Evolutionary conservation across 2,113 vertebrate species (phyloP).

Genomic region (Ancistrus triradiatus): DNA sequence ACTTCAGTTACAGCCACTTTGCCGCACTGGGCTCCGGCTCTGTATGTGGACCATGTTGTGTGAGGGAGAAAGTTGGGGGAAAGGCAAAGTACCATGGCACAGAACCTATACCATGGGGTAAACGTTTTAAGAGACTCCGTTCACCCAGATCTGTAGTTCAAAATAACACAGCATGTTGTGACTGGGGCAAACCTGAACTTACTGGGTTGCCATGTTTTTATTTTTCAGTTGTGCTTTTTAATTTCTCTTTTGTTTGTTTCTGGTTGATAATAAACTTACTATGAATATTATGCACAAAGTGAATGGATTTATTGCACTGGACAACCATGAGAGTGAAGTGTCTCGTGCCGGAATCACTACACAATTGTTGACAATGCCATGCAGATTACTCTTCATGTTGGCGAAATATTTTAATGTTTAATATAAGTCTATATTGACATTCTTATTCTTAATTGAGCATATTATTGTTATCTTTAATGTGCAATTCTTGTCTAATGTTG

Average conservation of each 20-base stretch:
- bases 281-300: constrained; percentile 74
- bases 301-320: constrained; percentile 61
- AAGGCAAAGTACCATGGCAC: constrained; percentile 35
- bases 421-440: constrained; percentile 91
- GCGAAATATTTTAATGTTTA: constrained; percentile 93
- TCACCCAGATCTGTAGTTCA: constrained; percentile 28
- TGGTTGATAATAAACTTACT: constrained; percentile 54
- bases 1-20: constrained; percentile 55
- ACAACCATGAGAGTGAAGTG: constrained; percentile 56
- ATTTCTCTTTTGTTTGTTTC: constrained; percentile 45
- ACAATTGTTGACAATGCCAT: constrained; percentile 51
- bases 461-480: constrained; percentile 79
- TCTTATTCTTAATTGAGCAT: constrained; percentile 48
- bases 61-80: constrained; percentile 29
- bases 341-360: constrained; percentile 45
- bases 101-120: constrained; percentile 37
- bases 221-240: constrained; percentile 38
- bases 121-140: constrained; percentile 26
- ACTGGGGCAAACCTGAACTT: constrained; percentile 50
- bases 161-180: constrained; percentile 50
- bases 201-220: constrained; percentile 53
- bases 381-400: constrained; percentile 83
- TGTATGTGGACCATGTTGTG: constrained; percentile 32
- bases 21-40: constrained; percentile 38
- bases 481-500: constrained; percentile 84